Base-by-base conservation (phyloP, 1,140 invertebrate genomes). In the Drosophila pandora region DNA sequence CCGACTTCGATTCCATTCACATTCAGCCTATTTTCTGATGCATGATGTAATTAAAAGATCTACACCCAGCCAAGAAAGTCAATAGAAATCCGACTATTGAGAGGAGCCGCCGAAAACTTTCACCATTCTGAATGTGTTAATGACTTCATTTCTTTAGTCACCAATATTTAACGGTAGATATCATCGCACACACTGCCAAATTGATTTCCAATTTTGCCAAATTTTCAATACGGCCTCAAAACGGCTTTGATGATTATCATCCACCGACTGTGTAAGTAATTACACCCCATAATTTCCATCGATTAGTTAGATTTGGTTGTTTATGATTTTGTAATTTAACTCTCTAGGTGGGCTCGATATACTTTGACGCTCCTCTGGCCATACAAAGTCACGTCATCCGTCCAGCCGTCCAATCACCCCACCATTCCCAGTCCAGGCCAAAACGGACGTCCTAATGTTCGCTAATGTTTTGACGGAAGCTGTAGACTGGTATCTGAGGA, bases 81-180 rank as follows among this genome's bases (percentile, higher is more conserved):
- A 83, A 82, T 74, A 68, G 67, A 70, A 70, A 70, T 69, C 32
- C 43, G 32, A 39, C 41, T 39, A 17, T 43, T 32, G 12, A 67
- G 62, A 37, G 48, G 37, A 57, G 47, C 41, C 48, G 53, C 48
- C 56, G 60, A 82, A 70, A 84, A 84, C 81, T 84, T 84, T 84
- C 81, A 80, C 81, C 82, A 85, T 85, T 84, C 81, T 84, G 81
- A 75, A 85, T 84, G 79, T 61, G 76, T 58, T 79, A 79, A 74
- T 65, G 76, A 80, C 52, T 69, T 75, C 79, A 81, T 85, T 85
- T 76, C 64, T 70, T 79, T 61, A 55, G 72, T 83, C 74, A 55
- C 57, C 43, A 48, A 55, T 45, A 43, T 41, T 56, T 56, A 69
- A 48, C 52, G 63, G 41, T 30, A 56, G 32, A 57, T 25, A 10